Evolutionary conservation across 2,888 invertebrate genomes (phyloP).

Genomic region (Zootermopsis nevadensis): DNA sequence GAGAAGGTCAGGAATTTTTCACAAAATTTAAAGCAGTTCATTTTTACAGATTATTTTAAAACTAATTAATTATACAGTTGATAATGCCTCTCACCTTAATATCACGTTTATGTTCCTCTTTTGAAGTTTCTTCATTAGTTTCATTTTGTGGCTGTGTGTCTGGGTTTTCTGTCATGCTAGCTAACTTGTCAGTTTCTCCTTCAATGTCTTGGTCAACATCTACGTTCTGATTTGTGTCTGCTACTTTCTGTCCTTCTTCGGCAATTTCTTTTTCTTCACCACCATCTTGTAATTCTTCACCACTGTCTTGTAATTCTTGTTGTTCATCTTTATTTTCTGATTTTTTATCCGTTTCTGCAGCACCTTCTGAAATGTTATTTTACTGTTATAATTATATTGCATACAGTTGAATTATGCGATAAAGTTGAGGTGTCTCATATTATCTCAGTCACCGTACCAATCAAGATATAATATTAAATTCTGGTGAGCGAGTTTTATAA

Average conservation of each 20-base stretch:
- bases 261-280: slow-evolving; percentile 12
- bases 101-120: background rate
- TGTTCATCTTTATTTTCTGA: background rate
- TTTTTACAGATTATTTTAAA: too few relatives aligned
- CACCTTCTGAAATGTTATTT: background rate
- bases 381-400: too few relatives aligned
- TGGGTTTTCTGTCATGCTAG: background rate
- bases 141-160: background rate
- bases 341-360: background rate
- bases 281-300: background rate
- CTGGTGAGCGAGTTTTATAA: too few relatives aligned
- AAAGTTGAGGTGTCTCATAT: too few relatives aligned
- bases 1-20: too few relatives aligned
- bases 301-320: background rate
- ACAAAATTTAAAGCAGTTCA: too few relatives aligned
- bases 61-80: background rate
- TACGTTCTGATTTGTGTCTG: background rate
- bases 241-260: background rate
- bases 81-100: slow-evolving; percentile 5
- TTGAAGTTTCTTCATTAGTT: background rate
- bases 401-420: too few relatives aligned
- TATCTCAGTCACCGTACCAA: too few relatives aligned
- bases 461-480: too few relatives aligned
- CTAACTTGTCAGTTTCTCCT: slow-evolving; percentile 19
- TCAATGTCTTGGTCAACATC: background rate